phyloP scores from a whole-genome alignment of 2,888 invertebrate species.

The Drosophila pullipes region DNA sequence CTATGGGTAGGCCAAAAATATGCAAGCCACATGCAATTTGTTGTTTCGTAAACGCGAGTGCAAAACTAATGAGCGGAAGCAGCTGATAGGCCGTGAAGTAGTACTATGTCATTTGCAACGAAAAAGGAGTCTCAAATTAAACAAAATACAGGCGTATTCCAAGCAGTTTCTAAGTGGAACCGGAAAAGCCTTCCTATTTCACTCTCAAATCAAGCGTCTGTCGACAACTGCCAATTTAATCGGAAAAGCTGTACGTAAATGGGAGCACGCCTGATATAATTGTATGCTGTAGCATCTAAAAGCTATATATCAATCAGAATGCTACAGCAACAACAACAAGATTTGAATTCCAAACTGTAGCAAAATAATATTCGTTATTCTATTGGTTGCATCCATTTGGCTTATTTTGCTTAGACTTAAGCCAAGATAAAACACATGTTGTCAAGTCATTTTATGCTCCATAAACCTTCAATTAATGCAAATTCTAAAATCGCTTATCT shows the following conservation, averaged over 20 bases:
- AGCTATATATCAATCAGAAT: not conserved
- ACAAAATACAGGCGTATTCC: not conserved
- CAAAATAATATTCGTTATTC: not conserved
- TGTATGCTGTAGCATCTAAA: not conserved
- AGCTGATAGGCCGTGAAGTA: conserved; percentile 49
- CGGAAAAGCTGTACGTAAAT: not conserved
- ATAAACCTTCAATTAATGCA: not conserved
- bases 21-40: conserved; percentile 56
- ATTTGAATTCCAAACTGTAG: not conserved
- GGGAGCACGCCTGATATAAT: not conserved
- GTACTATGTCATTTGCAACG: not conserved
- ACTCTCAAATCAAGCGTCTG: not conserved
- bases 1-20: conserved; percentile 60
- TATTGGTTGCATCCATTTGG: not conserved
- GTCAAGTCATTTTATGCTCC: not conserved
- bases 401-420: not conserved
- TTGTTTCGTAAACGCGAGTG: conserved; percentile 8
- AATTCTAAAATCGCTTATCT: not conserved
- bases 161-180: not conserved
- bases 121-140: not conserved
- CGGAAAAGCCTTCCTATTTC: not conserved
- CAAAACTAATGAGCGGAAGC: conserved; percentile 56
- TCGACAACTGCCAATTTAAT: not conserved
- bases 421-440: not conserved
- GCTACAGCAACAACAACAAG: not conserved